Evolutionary conservation across 1,140 invertebrate genomes (phyloP).

Genomic region (Coboldia fuscipes): DNA sequence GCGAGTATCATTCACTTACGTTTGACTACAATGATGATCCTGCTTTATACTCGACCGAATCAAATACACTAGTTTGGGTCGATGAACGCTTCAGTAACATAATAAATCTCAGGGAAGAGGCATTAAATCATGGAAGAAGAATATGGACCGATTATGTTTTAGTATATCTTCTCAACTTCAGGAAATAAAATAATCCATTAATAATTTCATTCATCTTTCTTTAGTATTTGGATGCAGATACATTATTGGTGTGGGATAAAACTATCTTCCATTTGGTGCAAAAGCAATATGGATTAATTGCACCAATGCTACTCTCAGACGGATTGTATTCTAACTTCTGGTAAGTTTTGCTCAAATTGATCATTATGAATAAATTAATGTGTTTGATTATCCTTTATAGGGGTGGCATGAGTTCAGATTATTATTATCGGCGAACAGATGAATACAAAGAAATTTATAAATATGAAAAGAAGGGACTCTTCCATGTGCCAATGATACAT

Average conservation of each 20-base stretch:
- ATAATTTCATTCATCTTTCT: slow-evolving; percentile 17
- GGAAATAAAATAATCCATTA: slow-evolving; percentile 1
- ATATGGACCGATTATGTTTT: slow-evolving; percentile 73
- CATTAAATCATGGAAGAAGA: slow-evolving; percentile 43
- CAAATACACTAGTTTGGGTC: slow-evolving; percentile 50
- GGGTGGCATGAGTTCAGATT: slow-evolving; percentile 72
- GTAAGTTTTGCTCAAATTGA: slow-evolving; percentile 20
- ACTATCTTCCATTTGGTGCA: slow-evolving; percentile 45
- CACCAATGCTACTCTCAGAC: slow-evolving; percentile 71
- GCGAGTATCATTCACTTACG: slow-evolving; percentile 52
- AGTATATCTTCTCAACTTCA: slow-evolving; percentile 32
- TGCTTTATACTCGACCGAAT: slow-evolving; percentile 32
- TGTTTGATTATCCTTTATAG: slow-evolving; percentile 43
- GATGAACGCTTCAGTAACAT: slow-evolving; percentile 53
- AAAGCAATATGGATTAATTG: slow-evolving; percentile 39
- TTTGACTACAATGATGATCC: slow-evolving; percentile 31
- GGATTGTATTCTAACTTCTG: slow-evolving; percentile 91
- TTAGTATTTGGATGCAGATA: slow-evolving; percentile 78
- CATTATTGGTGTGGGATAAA: slow-evolving; percentile 52
- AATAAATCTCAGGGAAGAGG: slow-evolving; percentile 59
- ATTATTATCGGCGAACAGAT: slow-evolving; percentile 74
- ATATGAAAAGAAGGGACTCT: slow-evolving; percentile 48
- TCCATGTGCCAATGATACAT: slow-evolving; percentile 81
- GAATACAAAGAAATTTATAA: slow-evolving; percentile 68
- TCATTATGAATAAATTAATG: background rate